Evolutionary conservation across 2,113 vertebrate species (phyloP), one percentile per base, ranked within the genome.

Genomic region (Dicentrarchus labrax): DNA sequence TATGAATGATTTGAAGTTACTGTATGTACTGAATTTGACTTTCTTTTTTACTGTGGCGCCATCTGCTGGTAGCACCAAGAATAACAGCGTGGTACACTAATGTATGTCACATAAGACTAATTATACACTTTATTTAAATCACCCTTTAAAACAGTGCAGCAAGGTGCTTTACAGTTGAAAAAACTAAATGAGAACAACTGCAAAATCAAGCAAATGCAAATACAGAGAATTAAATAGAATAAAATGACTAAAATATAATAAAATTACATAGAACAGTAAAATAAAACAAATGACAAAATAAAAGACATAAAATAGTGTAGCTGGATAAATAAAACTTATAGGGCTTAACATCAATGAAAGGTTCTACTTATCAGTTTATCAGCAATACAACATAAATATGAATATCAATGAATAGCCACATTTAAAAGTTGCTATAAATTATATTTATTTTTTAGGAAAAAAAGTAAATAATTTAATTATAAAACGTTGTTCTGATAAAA

Each of bases 301-400:
- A 17, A 24, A 16, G 2, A 30, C 30, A 30, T 30, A 30, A 30
- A 30, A 30, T 30, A 30, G 30, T 30, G 30, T 30, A 30, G 30
- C 30, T 30, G 30, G 30, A 30, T 30, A 30, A 30, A 30, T 30
- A 30, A 30, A 30, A 30, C 30, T 2, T 30, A 30, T 30, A 30
- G 30, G 30, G 30, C 30, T 30, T 30, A 30, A 30, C 30, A 30
- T 30, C 30, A 30, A 30, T 30, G 30, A 30, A 30, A 30, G 30
- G 30, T 30, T 30, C 30, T 30, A 30, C 16, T 36, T 4, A 30
- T 56, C 59, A 36, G 59, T 36, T 60, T 4, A 60, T 2, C 30
- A 1, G 16, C 5, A 24, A 5, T 13, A n/a, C 21, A 5, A 56
- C 30, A 4, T 60, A 0, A 1, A 47, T 1, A 1, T 30, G 0